These are phyloP conservation scores for Mirza zaza DNA, from an alignment of 2,113 vertebrate genomes.

Conservation along the genomic window DNA sequence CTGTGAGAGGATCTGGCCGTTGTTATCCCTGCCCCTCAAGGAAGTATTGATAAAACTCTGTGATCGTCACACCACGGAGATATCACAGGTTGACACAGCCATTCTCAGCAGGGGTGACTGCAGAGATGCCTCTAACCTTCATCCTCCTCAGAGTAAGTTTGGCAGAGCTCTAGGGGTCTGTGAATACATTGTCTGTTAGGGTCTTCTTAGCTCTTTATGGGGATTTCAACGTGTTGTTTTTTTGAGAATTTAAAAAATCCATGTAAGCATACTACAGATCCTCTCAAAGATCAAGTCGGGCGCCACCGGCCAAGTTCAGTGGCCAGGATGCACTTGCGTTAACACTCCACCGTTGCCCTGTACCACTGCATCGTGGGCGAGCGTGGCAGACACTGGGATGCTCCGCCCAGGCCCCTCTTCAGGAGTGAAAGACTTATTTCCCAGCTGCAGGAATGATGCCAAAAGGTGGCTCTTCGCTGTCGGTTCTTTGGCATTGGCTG, in stretches of 20 bases:
- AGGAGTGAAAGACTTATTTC: neutral
- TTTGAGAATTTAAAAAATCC: neutral
- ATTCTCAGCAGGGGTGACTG: neutral
- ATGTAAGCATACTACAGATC: neutral
- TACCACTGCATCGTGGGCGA: neutral
- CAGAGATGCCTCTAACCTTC: neutral
- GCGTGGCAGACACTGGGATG: neutral
- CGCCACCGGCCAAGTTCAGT: neutral
- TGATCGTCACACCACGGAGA: neutral
- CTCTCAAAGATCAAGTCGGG: neutral
- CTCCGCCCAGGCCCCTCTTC: neutral
- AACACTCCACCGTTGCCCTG: fast-evolving
- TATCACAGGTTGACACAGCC: neutral
- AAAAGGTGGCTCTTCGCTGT: neutral
- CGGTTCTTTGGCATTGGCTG: neutral
- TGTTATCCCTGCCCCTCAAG: neutral
- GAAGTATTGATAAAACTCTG: neutral
- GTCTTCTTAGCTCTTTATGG: neutral
- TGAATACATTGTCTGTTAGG: neutral
- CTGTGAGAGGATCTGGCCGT: neutral
- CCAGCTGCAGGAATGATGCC: neutral
- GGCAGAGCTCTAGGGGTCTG: neutral
- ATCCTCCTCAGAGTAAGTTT: neutral
- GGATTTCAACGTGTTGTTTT: neutral
- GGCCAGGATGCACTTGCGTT: neutral